Base-by-base conservation (phyloP, 2,113 vertebrate genomes). In the Morone saxatilis region DNA sequence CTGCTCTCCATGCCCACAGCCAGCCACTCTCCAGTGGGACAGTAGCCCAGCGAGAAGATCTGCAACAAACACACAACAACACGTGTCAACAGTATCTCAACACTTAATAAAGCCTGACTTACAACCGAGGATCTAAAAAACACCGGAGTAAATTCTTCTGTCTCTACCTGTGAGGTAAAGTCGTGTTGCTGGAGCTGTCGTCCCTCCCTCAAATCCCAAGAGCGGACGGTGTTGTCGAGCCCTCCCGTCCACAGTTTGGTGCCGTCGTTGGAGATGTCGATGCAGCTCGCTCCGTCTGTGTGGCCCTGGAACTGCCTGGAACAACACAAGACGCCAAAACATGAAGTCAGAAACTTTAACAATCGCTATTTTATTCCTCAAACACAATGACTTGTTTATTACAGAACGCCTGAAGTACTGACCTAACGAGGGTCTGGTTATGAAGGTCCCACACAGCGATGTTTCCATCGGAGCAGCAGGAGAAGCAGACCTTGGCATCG, bases 1-100 rank as follows among this genome's bases (percentile, higher is more conserved):
- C 98, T 99, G 96, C 98, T 99, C 94, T 99, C 98, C 98, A 99
- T 98, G 50, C 98, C 98, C 91, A 99, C 98, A 0, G 98, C 98
- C 79, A 99, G 93, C 98, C 98, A 99, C 89, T 99, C 98, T 0
- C 98, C 98, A 0, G 97, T 99, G 5, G 98, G 98, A 94, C 98
- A 99, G 94, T 99, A 99, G 0, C 98, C 98, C 93, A 99, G 92
- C 0, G 98, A 99, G 94, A 99, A 99, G 92, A 99, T 99, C 98
- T 99, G 93, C 0, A 78, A 31, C 10, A 50, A 38, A 6, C n/a
- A 22, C 1, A 20, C 41, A 67, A 57, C 36, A 4, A 47, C 19
- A 50, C 20, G 13, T 16, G 12, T 20, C n/a, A 47, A 16, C 54
- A 45, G 40, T 1, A 8, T 38, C 2, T 20, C 0, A 20, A 11